Evolutionary conservation across 2,888 invertebrate species (phyloP).

Genomic region (Tolmerus cingulatus): DNA sequence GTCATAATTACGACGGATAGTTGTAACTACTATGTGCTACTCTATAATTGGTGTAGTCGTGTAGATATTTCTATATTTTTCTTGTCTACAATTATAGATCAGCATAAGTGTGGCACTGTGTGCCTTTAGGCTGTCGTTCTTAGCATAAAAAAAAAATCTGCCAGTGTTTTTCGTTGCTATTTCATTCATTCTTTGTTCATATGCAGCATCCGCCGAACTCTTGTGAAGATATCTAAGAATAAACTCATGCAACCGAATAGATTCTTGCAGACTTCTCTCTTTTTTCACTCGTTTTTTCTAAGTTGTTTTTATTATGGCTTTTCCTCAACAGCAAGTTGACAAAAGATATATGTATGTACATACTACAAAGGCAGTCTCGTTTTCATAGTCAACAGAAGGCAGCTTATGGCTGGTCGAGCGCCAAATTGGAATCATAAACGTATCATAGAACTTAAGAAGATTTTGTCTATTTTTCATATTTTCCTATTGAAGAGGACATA

Average conservation of each 20-base stretch:
- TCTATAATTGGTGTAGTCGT: neutral
- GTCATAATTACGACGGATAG: neutral
- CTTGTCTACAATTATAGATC: neutral
- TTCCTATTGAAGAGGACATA: neutral
- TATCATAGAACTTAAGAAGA: constrained; percentile 5
- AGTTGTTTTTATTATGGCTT: neutral
- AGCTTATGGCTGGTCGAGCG: neutral
- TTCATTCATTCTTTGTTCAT: constrained; percentile 31
- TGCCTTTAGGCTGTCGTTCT: neutral
- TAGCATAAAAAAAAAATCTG: neutral
- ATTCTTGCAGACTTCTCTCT: neutral
- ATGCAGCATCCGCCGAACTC: neutral
- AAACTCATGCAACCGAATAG: neutral
- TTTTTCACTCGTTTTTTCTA: neutral
- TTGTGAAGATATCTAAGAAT: constrained; percentile 21
- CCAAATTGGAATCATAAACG: constrained; percentile 25
- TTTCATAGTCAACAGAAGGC: neutral
- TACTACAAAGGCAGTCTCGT: neutral
- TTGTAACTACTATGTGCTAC: neutral
- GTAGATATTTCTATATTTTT: neutral
- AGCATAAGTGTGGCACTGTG: neutral
- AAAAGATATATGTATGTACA: too few relatives aligned
- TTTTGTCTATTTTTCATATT: neutral
- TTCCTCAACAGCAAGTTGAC: neutral
- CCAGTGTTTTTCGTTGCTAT: neutral